Conservation (phyloP, 2,888 invertebrate genomes). For the Tanaodytes sp. region DNA sequence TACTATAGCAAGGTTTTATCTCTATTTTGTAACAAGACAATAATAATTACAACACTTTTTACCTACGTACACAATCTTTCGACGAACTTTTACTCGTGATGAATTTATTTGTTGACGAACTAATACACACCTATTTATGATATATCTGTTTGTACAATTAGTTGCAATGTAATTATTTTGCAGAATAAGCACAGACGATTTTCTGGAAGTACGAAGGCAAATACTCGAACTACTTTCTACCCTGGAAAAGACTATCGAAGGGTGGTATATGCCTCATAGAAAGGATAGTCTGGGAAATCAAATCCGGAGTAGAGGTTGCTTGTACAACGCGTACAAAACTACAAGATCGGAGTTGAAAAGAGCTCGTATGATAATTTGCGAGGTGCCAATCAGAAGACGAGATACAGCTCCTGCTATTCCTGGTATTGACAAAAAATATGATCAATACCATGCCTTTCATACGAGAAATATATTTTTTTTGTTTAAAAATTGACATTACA, state of each 20-base stretch:
- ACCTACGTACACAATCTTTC: too few species aligned
- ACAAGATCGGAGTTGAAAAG: slow-evolving; percentile 1
- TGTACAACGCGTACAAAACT: slow-evolving; percentile 5
- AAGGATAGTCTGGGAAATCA: slow-evolving; percentile 1
- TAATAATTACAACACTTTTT: too few species aligned
- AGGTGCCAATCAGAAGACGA: neutral
- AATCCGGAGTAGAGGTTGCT: slow-evolving; percentile 3
- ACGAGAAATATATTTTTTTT: too few species aligned
- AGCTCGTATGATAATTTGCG: neutral
- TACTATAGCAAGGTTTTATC: too few species aligned
- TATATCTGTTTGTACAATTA: too few species aligned
- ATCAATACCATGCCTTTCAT: too few species aligned
- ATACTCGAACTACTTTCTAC: slow-evolving; percentile 4
- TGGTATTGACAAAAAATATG: slow-evolving; percentile 1
- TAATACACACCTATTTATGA: too few species aligned
- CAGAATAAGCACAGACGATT: neutral
- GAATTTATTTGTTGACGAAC: too few species aligned
- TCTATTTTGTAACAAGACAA: too few species aligned
- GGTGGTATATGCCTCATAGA: slow-evolving; percentile 3
- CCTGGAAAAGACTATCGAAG: neutral
- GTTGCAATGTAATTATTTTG: neutral
- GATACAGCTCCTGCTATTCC: neutral
- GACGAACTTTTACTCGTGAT: too few species aligned
- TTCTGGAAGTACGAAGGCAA: neutral
- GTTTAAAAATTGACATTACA: too few species aligned